Evolutionary conservation across 2,888 invertebrate species (phyloP).

Genomic region (Catocala fraxini): DNA sequence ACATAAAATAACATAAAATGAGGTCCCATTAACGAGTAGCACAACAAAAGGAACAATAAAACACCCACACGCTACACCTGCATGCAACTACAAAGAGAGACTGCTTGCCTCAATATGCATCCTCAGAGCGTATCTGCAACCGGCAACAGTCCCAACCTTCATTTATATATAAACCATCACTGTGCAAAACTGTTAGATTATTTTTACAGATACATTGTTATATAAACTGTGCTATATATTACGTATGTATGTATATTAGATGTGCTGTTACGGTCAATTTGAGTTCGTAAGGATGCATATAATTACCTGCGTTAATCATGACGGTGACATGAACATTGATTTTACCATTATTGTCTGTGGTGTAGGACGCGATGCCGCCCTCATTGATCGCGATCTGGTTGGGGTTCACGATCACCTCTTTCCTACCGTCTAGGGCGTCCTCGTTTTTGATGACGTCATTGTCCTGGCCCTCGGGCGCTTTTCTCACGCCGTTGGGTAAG

Average conservation of each 20-base stretch:
- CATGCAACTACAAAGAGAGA: conserved; percentile 73
- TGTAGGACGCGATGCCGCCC: conserved; percentile 87
- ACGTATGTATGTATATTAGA: conserved; percentile 57
- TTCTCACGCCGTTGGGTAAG: conserved; percentile 86
- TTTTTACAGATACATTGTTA: conserved; percentile 66
- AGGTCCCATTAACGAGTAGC: conserved; percentile 31
- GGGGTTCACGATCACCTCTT: conserved; percentile 81
- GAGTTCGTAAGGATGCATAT: conserved; percentile 85
- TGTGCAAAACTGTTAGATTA: conserved; percentile 83
- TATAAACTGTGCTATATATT: conserved; percentile 62
- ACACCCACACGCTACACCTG: conserved; percentile 42
- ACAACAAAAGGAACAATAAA: conserved; percentile 26
- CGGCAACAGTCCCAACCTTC: conserved; percentile 71
- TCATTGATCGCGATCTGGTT: conserved; percentile 84
- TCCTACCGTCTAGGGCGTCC: conserved; percentile 88
- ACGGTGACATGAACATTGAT: conserved; percentile 96
- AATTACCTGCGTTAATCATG: conserved; percentile 92
- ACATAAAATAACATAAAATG: conserved; percentile 42
- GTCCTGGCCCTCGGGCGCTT: conserved; percentile 94
- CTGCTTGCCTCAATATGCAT: conserved; percentile 87
- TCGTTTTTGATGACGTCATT: conserved; percentile 90
- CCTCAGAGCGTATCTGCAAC: conserved; percentile 75
- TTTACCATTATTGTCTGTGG: conserved; percentile 94
- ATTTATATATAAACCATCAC: conserved; percentile 73
- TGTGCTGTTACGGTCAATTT: conserved; percentile 67